Percentiles rank a stretch among this genome's conserved stretches.
Evolutionary conservation across 2,888 invertebrate genomes (phyloP).

Genomic region (Habrosyne pyritoides): DNA sequence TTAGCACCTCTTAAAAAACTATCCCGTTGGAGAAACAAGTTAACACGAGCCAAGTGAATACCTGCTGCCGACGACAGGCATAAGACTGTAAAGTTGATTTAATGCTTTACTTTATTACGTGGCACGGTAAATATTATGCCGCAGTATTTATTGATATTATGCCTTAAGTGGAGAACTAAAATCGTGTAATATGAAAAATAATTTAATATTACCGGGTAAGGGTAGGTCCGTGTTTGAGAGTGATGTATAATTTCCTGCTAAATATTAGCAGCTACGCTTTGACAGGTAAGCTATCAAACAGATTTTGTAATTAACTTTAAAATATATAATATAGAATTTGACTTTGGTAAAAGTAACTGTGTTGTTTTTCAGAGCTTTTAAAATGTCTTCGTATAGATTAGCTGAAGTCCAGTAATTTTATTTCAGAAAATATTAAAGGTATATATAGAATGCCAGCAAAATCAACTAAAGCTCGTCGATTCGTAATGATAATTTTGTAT

Average conservation of each 20-base stretch:
- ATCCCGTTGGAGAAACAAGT: slow-evolving; percentile 39
- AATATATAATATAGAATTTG: too few relatives aligned
- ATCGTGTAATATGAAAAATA: slow-evolving; percentile 5
- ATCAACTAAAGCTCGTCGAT: too few relatives aligned
- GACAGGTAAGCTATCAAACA: too few relatives aligned
- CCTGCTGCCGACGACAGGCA: slow-evolving; percentile 1
- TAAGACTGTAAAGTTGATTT: slow-evolving; percentile 5
- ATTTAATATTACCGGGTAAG: background rate
- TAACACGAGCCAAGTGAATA: slow-evolving; percentile 1
- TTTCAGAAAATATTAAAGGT: too few relatives aligned
- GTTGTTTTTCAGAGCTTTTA: too few relatives aligned
- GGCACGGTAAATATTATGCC: slow-evolving; percentile 6
- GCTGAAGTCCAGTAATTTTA: too few relatives aligned
- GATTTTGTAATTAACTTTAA: too few relatives aligned
- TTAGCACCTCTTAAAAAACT: slow-evolving; percentile 70
- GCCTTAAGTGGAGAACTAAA: background rate
- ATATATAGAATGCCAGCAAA: too few relatives aligned
- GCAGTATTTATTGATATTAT: slow-evolving; percentile 4
- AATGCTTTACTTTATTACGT: slow-evolving; percentile 10
- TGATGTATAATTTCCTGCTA: background rate
- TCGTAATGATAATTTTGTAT: too few relatives aligned
- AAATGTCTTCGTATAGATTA: too few relatives aligned
- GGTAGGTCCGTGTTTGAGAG: background rate
- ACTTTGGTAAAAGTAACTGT: too few relatives aligned
- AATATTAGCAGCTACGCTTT: too few relatives aligned